A percentile compares a stretch with the other conserved stretches of the same genome.
Evolutionary conservation across 2,888 invertebrate species (phyloP).

Genomic region (Tanypteryx hageni): DNA sequence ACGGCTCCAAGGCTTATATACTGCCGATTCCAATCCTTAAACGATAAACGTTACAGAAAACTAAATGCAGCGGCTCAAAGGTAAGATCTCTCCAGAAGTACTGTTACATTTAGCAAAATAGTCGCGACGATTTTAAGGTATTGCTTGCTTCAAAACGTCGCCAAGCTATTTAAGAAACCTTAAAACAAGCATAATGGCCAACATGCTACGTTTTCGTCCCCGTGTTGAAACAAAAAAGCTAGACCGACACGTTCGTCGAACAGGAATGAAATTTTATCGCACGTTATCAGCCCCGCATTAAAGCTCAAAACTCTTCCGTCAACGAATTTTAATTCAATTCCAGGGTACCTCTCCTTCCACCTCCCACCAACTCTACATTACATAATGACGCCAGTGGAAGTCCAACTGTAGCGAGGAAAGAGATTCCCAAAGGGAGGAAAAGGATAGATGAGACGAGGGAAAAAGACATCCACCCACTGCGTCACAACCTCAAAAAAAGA

Average conservation of each 20-base stretch:
- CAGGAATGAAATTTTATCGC: background rate
- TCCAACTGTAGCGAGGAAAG: background rate
- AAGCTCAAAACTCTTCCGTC: background rate
- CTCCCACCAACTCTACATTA: background rate
- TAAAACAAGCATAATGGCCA: too few species aligned
- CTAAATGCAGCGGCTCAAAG: too few species aligned
- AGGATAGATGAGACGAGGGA: background rate
- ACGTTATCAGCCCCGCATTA: background rate
- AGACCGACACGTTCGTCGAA: background rate
- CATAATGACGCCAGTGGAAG: background rate
- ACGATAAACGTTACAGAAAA: too few species aligned
- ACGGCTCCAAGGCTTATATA: too few species aligned
- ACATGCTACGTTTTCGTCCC: too few species aligned
- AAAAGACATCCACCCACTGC: background rate
- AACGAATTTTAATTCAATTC: conserved; percentile 8
- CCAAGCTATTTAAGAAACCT: too few species aligned
- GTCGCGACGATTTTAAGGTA: too few species aligned
- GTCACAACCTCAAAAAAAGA: background rate
- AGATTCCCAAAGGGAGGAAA: background rate
- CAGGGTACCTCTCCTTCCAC: background rate
- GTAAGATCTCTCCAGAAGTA: too few species aligned
- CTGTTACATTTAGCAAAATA: too few species aligned
- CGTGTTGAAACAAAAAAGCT: background rate
- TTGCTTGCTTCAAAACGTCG: too few species aligned
- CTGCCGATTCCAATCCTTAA: too few species aligned